Conservation (phyloP, 2,113 vertebrate species). For the Hydropotes inermis region DNA sequence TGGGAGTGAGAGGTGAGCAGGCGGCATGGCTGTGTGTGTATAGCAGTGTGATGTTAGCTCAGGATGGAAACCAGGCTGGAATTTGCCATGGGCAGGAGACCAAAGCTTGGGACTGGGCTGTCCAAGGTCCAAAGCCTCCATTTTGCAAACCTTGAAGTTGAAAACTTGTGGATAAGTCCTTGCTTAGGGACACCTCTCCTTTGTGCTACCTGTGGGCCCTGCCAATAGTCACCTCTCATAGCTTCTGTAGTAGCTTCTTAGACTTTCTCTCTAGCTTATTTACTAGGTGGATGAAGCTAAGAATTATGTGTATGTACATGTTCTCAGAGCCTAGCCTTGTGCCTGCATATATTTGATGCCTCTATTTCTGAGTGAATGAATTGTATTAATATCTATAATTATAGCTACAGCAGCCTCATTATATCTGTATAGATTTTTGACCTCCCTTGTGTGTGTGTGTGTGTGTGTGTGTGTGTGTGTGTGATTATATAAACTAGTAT, state of each 20-base stretch:
- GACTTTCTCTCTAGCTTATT: neutral
- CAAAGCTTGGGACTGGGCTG: neutral
- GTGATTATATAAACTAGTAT: slow-evolving; percentile 4
- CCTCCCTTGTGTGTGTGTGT: neutral
- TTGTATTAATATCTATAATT: slow-evolving; percentile 53
- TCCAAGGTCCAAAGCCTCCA: neutral
- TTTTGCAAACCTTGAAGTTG: neutral
- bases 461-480: neutral
- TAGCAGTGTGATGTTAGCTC: neutral
- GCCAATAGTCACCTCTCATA: neutral
- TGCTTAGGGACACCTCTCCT: neutral
- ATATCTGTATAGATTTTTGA: neutral
- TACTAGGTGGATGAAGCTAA: neutral
- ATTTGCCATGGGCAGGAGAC: neutral
- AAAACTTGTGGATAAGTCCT: neutral
- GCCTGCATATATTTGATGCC: neutral
- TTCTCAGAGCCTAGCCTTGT: neutral
- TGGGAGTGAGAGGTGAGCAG: neutral
- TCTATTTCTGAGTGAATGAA: slow-evolving; percentile 19
- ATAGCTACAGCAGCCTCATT: slow-evolving; percentile 2
- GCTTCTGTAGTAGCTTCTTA: neutral
- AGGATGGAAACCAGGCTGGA: neutral
- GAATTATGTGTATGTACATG: neutral
- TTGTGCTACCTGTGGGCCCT: neutral
- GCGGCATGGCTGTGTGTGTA: neutral